Percentiles rank a stretch among this genome's conserved stretches.
Evolutionary conservation across 2,113 vertebrate genomes (phyloP).

Genomic region (Ptilorrhoa leucosticta): DNA sequence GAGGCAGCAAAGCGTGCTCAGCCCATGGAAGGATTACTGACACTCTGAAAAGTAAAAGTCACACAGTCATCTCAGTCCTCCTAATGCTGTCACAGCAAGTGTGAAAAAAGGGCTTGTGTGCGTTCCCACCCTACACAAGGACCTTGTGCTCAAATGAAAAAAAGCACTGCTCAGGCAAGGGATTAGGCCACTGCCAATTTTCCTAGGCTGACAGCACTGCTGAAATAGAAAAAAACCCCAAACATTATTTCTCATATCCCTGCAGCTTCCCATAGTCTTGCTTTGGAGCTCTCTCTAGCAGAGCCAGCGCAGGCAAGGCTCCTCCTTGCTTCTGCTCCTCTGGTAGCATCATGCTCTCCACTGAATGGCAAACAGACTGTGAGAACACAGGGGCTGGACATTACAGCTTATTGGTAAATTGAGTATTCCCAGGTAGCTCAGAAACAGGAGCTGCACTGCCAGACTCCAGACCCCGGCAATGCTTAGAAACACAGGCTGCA

Average conservation of each 20-base stretch:
- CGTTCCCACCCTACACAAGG: background rate
- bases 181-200: background rate
- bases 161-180: background rate
- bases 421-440: background rate
- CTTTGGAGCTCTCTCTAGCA: background rate
- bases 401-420: background rate
- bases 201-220: background rate
- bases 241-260: background rate
- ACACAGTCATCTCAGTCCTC: background rate
- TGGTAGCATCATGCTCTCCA: background rate
- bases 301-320: background rate
- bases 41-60: background rate
- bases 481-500: background rate
- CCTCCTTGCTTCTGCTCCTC: background rate
- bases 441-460: background rate
- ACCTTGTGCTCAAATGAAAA: background rate
- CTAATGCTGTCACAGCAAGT: background rate
- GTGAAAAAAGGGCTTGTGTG: background rate
- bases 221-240: background rate
- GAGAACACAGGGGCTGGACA: background rate
- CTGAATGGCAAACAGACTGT: background rate
- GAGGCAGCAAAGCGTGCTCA: background rate
- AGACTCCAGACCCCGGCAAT: background rate
- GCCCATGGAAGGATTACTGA: background rate
- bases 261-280: background rate